Base-by-base conservation (phyloP, 2,113 vertebrate genomes). In the Callorhinus ursinus region DNA sequence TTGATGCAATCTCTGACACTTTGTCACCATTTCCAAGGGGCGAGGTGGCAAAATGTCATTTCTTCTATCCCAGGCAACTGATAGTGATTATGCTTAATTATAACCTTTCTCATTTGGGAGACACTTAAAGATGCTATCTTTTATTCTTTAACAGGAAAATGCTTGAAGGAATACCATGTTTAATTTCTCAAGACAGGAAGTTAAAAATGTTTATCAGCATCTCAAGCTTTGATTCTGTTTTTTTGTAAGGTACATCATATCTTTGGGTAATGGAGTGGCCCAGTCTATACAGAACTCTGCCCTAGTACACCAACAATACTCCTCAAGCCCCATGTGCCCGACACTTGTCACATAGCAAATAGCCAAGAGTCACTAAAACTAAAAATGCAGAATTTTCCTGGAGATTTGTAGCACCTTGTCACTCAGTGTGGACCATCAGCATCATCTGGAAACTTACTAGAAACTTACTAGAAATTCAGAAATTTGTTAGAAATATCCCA, bases 101-200 rank as follows among this genome's bases (percentile, higher is more conserved):
- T 12, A 63, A 11, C 61, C 95, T 97, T 93, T 67, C 59, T 91
- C 33, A 77, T 65, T 71, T 85, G 77, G 16, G 21, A 97, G 21
- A 18, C 31, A 46, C 24, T 91, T 93, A 57, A 85, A 85, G 63
- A 33, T 59, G 31, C 6, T 21, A 69, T 42, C 19, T 53, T 46
- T 92, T 93, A 57, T 87, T 90, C 22, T 94, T 16, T 74, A 72
- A 69, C 8, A 67, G 33, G 22, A 87, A 92, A 88, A 46, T 67
- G 55, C 42, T 76, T 76, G 72, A 46, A 88, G 7, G 1, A 46
- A 5, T 16, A 7, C 26, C 31, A n/a, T 74, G 31, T 31, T 93
- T 80, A 65, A 72, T 81, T 88, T 81, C 26, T 91, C 9, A 26
- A 42, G 13, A 26, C 69, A 72, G 11, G 21, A 76, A 86, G 31